Conservation (phyloP, 2,113 vertebrate species). For the Anas platyrhynchos region DNA sequence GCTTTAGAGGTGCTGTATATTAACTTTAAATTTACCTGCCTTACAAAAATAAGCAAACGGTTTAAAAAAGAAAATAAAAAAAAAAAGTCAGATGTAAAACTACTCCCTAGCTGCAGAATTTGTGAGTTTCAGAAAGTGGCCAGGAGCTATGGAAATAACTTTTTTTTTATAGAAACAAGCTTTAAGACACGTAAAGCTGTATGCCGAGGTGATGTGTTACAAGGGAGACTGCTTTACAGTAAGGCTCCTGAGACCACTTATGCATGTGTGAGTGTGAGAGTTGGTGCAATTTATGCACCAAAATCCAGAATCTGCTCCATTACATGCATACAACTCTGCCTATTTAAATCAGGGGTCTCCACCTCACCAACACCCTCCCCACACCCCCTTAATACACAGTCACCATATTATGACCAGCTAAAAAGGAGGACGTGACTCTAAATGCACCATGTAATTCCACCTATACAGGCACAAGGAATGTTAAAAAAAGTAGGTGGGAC, state of each 20-base stretch:
- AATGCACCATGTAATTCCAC: not conserved
- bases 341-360: not conserved
- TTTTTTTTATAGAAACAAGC: constrained; percentile 25
- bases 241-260: constrained; percentile 37
- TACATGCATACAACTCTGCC: not conserved
- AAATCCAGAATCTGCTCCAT: not conserved
- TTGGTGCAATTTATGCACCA: not conserved
- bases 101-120: constrained; percentile 26
- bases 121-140: constrained; percentile 27
- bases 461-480: not conserved
- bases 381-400: not conserved
- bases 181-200: constrained; percentile 24
- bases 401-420: not conserved
- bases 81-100: constrained; percentile 9
- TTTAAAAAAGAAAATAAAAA: not conserved
- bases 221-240: not conserved
- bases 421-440: not conserved
- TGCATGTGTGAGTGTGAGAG: not conserved
- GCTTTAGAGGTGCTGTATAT: not conserved
- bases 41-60: constrained; percentile 45
- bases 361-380: not conserved
- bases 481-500: not conserved
- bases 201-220: constrained; percentile 23
- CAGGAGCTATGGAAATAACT: constrained; percentile 25
- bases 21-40: constrained; percentile 28